phyloP scores from a whole-genome alignment of 2,888 invertebrate species.

The Mythimna albipuncta region DNA sequence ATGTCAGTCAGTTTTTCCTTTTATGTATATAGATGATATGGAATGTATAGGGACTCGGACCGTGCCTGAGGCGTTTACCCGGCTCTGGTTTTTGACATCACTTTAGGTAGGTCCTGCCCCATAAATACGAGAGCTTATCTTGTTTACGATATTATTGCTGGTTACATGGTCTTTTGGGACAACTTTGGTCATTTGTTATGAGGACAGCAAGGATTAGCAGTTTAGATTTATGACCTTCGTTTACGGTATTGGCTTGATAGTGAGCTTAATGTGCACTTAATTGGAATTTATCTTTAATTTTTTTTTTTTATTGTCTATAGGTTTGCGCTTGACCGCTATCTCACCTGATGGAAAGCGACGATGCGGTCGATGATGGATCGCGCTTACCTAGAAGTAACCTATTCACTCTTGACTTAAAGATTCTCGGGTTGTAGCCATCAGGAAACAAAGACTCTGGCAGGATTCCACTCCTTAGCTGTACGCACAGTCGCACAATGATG shows the following conservation, averaged over 20 bases:
- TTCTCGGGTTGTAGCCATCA: too few species aligned
- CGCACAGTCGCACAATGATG: too few species aligned
- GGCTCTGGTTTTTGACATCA: conserved; percentile 78
- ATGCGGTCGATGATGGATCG: too few species aligned
- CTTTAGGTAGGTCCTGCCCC: conserved; percentile 68
- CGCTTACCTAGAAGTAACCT: too few species aligned
- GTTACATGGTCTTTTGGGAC: conserved; percentile 75
- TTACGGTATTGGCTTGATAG: conserved; percentile 16
- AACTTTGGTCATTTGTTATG: conserved; percentile 72
- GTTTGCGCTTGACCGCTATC: too few species aligned
- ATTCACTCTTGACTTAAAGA: too few species aligned
- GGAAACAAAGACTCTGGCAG: too few species aligned
- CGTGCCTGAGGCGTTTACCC: conserved; percentile 77
- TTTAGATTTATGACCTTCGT: conserved; percentile 49
- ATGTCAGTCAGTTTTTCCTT: too few species aligned
- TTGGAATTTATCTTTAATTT: neutral
- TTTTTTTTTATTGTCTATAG: neutral
- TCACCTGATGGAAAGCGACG: too few species aligned
- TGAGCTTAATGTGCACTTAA: neutral
- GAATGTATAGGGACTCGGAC: conserved; percentile 72
- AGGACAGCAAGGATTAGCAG: conserved; percentile 40
- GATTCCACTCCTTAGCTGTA: too few species aligned
- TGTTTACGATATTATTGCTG: conserved; percentile 81
- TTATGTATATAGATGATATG: neutral
- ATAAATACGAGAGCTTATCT: conserved; percentile 83